A percentile compares a stretch with the other conserved stretches of the same genome.
These are phyloP conservation scores for Ellobium chinense DNA, from an alignment of 2,888 invertebrate species.

Conservation along the genomic window DNA sequence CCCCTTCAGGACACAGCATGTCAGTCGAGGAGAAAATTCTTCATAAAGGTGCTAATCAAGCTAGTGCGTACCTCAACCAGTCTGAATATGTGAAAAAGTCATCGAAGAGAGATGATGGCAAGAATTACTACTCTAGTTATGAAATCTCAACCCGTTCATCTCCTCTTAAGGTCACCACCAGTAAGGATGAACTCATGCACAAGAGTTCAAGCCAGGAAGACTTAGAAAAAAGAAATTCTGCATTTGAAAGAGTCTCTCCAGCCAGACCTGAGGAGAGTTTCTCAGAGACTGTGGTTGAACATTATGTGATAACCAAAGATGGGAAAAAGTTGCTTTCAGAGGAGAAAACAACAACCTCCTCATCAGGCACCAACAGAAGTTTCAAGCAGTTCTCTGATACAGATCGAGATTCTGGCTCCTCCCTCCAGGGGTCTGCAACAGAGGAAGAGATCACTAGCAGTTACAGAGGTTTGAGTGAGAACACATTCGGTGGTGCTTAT, in stretches of 20 bases:
- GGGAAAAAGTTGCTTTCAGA: slow-evolving; percentile 41
- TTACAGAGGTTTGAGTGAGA: neutral
- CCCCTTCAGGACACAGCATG: neutral
- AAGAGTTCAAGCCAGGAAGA: slow-evolving; percentile 16
- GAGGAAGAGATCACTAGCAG: neutral
- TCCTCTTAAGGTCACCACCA: neutral
- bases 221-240: slow-evolving; percentile 17
- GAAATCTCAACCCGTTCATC: slow-evolving; percentile 12
- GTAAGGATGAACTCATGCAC: neutral
- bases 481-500: neutral
- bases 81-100: neutral
- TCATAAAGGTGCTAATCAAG: slow-evolving; percentile 37
- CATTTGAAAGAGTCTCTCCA: neutral
- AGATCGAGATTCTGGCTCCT: neutral
- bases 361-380: slow-evolving; percentile 14
- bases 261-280: slow-evolving; percentile 17
- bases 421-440: too few species aligned
- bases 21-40: slow-evolving; percentile 32
- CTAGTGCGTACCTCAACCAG: slow-evolving; percentile 14
- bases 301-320: slow-evolving; percentile 39
- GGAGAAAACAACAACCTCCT: slow-evolving; percentile 29
- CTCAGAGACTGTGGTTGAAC: slow-evolving; percentile 38
- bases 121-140: neutral
- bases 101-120: slow-evolving; percentile 12
- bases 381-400: neutral